Evolutionary conservation across 1,140 invertebrate species (phyloP).

Genomic region (Batillaria attramentaria): DNA sequence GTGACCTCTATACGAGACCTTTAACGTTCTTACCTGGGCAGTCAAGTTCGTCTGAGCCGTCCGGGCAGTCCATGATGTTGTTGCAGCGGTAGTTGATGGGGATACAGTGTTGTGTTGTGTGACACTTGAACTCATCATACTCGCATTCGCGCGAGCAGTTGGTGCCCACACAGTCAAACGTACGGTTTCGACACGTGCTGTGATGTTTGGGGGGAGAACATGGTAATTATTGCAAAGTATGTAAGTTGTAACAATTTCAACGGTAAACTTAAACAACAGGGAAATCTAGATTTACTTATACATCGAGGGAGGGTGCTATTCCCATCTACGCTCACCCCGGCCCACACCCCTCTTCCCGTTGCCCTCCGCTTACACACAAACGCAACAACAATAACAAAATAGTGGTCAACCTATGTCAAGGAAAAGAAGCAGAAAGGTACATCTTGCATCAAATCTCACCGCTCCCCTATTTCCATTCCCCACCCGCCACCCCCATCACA

Average conservation of each 20-base stretch:
- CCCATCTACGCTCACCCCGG: too few relatives aligned
- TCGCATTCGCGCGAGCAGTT: conserved; percentile 41
- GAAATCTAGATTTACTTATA: too few relatives aligned
- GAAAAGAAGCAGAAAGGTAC: not conserved
- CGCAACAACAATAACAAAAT: too few relatives aligned
- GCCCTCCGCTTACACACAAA: too few relatives aligned
- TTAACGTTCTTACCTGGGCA: conserved; percentile 6
- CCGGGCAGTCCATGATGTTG: conserved; percentile 1
- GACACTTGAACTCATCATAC: not conserved
- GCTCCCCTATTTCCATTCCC: too few relatives aligned
- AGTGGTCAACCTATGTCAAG: too few relatives aligned
- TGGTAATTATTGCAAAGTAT: not conserved
- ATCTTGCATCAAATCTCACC: not conserved
- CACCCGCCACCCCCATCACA: too few relatives aligned
- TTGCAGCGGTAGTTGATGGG: not conserved
- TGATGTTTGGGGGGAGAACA: conserved; percentile 18
- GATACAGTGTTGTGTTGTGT: not conserved
- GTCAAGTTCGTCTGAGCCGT: conserved; percentile 20
- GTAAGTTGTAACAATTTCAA: too few relatives aligned
- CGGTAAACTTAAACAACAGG: too few relatives aligned
- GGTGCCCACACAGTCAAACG: conserved; percentile 41
- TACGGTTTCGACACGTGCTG: conserved; percentile 49
- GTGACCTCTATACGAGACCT: too few relatives aligned
- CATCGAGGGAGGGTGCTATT: too few relatives aligned
- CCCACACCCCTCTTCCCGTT: too few relatives aligned